Evolutionary conservation across 2,888 invertebrate genomes (phyloP), one percentile per base, ranked within the genome.

Genomic region (Agriopis aurantiaria): DNA sequence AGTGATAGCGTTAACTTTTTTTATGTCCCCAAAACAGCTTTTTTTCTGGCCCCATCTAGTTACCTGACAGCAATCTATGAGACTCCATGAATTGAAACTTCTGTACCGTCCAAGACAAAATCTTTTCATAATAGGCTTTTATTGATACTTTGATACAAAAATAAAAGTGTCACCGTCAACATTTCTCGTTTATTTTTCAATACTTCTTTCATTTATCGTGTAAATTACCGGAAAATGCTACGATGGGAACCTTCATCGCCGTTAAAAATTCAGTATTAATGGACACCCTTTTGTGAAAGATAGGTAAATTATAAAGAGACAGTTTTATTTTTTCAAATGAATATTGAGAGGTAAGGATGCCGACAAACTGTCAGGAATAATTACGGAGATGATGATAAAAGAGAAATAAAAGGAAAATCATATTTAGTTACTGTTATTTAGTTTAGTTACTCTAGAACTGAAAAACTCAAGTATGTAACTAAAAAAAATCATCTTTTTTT

Each of bases 41-140:
- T 68, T 82, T 79, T 77, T 23, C 53, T 85, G 78, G 80, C 86
- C 82, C 62, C 48, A 59, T 55, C 76, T 79, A 72, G 77, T 80
- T 78, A 78, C 76, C 76, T 72, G 66, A 74, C 74, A 43, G 46
- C 52, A 11, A 41, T 80, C 77, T 78, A 78, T 79, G 81, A 82
- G 78, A 77, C 75, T 68, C 77, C 68, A 74, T 84, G 79, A 84
- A 86, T 86, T 78, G 80, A 76, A 79, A 78, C 75, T 80, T 75
- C 68, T 78, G 79, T 73, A 73, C 60, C 66, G 73, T 77, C 75
- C 51, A 72, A 75, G 71, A 77, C 77, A 73, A 78, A 78, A 81
- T 80, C 76, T 68, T 80, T 80, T 75, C 75, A 80, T 82, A 83
- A 78, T 78, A 76, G 68, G 58, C 76, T 77, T 75, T 76, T 75